Conservation (phyloP, 92 coral and sea anemone species). For the Porites lobata region DNA sequence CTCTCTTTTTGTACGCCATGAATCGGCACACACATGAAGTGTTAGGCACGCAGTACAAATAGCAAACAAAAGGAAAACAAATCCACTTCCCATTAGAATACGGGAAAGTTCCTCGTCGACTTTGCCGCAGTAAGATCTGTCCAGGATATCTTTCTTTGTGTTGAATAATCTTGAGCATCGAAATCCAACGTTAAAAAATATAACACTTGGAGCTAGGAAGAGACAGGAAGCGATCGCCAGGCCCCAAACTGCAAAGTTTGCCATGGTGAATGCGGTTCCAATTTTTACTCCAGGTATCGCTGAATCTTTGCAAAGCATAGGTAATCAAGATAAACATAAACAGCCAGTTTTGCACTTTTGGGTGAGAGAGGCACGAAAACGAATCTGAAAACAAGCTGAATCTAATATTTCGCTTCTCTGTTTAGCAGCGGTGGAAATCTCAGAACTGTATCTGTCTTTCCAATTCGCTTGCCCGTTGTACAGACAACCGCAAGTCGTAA, state of each 20-base stretch:
- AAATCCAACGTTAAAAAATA: constrained; percentile 42
- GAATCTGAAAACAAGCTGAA: no score
- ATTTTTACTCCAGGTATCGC: background rate
- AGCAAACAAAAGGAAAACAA: constrained; percentile 5
- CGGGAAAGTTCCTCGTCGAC: constrained; percentile 21
- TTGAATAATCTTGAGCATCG: constrained; percentile 21
- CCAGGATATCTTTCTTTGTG: background rate
- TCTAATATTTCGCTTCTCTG: no score
- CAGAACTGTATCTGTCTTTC: background rate
- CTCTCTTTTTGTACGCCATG: background rate
- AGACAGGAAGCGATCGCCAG: background rate
- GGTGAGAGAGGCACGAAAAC: no score
- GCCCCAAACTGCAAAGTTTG: constrained; percentile 28
- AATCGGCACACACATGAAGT: background rate
- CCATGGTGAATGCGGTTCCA: background rate
- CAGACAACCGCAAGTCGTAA: background rate
- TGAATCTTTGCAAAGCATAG: background rate
- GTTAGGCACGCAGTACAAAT: background rate
- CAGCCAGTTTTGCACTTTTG: no score
- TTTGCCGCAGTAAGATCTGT: background rate
- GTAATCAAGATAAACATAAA: background rate
- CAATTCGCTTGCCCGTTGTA: background rate
- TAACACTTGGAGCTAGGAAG: constrained; percentile 26
- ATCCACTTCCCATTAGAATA: constrained; percentile 16
- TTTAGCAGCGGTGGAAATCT: no score